These are phyloP conservation scores for Globodera ellingtonae DNA, from an alignment of 1,140 invertebrate genomes.

Conservation along the genomic window DNA sequence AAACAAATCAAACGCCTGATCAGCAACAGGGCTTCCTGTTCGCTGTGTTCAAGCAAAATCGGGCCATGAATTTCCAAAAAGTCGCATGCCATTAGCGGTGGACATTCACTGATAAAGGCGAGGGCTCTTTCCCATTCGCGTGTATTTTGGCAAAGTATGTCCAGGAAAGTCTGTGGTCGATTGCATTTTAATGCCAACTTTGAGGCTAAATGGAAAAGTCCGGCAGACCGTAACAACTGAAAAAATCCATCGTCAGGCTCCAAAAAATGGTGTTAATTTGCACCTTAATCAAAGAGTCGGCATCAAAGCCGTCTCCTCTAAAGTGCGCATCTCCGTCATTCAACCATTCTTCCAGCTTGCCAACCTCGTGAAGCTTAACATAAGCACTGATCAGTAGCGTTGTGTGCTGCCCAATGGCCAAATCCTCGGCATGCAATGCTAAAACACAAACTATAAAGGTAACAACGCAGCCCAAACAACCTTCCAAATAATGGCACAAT, in stretches of 20 bases:
- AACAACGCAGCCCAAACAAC: not conserved
- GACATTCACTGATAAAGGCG: slow-evolving; percentile 43
- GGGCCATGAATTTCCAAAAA: slow-evolving; percentile 49
- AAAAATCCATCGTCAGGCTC: slow-evolving; percentile 18
- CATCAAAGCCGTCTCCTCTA: slow-evolving; percentile 36
- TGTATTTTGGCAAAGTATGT: slow-evolving; percentile 54
- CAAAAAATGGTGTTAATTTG: slow-evolving; percentile 16
- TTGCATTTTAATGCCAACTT: slow-evolving; percentile 41
- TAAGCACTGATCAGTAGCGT: slow-evolving; percentile 58
- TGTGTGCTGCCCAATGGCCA: slow-evolving; percentile 55
- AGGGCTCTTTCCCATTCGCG: slow-evolving; percentile 49
- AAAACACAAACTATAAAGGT: not conserved
- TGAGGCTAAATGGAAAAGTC: slow-evolving; percentile 44
- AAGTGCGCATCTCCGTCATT: slow-evolving; percentile 34
- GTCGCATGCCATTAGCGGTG: slow-evolving; percentile 18
- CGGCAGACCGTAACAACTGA: slow-evolving; percentile 50
- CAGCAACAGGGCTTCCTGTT: slow-evolving; percentile 38
- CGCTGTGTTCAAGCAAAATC: slow-evolving; percentile 43
- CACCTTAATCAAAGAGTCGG: slow-evolving; percentile 51
- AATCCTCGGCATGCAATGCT: slow-evolving; percentile 47
- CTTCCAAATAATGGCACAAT: slow-evolving; percentile 57
- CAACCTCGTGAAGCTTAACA: slow-evolving; percentile 45
- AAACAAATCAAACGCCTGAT: slow-evolving; percentile 17
- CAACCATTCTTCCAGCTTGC: slow-evolving; percentile 54
- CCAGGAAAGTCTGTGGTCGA: slow-evolving; percentile 38